Base-by-base conservation (phyloP, 2,113 vertebrate species). In the Plecotus auritus region DNA sequence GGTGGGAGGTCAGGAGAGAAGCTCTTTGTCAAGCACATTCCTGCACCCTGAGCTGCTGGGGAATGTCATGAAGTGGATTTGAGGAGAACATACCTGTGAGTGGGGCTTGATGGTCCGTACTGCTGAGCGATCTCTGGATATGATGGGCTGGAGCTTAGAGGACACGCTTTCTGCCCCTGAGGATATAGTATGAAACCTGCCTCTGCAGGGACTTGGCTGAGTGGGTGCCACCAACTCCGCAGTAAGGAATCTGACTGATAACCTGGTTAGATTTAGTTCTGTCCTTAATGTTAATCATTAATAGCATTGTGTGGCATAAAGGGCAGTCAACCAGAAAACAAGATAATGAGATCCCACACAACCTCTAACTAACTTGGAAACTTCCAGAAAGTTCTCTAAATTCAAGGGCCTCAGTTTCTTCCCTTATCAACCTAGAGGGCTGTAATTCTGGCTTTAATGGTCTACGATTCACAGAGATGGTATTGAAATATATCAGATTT, bases 331-430 rank as follows among this genome's bases (percentile, higher is more conserved):
- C 66, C 69, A 66, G 81, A 47, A 97, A 94, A 83, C 40, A 95
- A 73, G 76, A 72, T 51, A 70, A 42, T 32, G 54, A 73, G 87
- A 72, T 56, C 26, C 26, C 13, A 28, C 32, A 94, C 17, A 61
- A 70, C 54, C 37, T 85, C 73, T 73, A 70, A 82, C 49, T 67
- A 91, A 22, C 42, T 37, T 49, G 73, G 82, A 51, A 83, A 54
- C 82, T 96, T 93, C 70, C 72, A 85, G 86, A 91, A 96, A 93
- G n/a, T 91, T 93, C 61, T 93, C 30, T 69, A 82, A 78, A 76
- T 11, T 83, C 69, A 12, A 47, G 61, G 32, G 73, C 35, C 54
- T 85, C 35, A 10, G 13, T 91, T 91, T 95, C 70, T 94, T 74
- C 37, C 32, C 20, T 47, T 28, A 80, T 78, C 90, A 73, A 45